phyloP scores from a whole-genome alignment of 2,888 invertebrate genomes.

The Tetropium fuscum region DNA sequence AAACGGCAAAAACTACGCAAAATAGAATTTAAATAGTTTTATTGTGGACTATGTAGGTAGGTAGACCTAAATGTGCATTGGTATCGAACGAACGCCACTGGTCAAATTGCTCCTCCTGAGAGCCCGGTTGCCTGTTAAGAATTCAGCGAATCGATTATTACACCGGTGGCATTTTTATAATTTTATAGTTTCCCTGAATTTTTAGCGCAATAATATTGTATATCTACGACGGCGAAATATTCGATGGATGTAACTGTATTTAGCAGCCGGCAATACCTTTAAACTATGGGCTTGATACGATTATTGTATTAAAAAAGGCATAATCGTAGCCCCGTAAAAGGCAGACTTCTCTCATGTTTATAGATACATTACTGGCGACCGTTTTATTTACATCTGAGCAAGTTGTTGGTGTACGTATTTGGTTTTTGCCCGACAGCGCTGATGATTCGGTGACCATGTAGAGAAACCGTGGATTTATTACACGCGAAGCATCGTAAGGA shows the following conservation, averaged over 20 bases:
- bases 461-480: no score
- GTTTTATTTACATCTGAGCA: slow-evolving; percentile 16
- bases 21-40: no score
- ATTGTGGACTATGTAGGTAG: no score
- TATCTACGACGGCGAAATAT: slow-evolving; percentile 29
- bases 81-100: slow-evolving; percentile 12
- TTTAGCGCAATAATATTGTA: slow-evolving; percentile 39
- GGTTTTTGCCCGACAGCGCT: not conserved
- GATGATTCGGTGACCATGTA: not conserved
- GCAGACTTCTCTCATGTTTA: slow-evolving; percentile 3
- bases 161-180: slow-evolving; percentile 42
- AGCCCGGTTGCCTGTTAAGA: slow-evolving; percentile 21
- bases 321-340: slow-evolving; percentile 23
- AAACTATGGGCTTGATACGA: slow-evolving; percentile 5
- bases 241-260: slow-evolving; percentile 25
- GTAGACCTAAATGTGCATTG: no score
- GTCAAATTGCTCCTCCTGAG: not conserved
- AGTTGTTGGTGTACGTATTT: slow-evolving; percentile 16
- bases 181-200: slow-evolving; percentile 46
- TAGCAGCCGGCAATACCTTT: slow-evolving; percentile 18
- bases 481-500: no score
- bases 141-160: slow-evolving; percentile 40
- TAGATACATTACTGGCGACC: slow-evolving; percentile 9
- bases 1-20: no score
- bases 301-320: slow-evolving; percentile 18